Evolutionary conservation across 2,113 vertebrate genomes (phyloP).

Genomic region (Cranoglanis bouderius): DNA sequence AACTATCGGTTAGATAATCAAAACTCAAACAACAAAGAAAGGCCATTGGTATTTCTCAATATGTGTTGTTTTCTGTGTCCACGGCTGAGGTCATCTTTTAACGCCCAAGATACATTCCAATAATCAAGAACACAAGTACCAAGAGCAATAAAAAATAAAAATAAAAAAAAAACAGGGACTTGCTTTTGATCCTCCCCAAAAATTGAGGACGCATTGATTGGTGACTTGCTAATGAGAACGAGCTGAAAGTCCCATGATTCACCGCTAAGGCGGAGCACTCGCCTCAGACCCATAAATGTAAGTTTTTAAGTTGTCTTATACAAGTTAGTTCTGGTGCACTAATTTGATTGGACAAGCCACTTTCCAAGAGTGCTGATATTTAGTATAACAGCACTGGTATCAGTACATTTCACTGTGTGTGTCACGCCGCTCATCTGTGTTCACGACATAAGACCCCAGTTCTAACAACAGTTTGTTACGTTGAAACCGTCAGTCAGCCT

Average conservation of each 20-base stretch:
- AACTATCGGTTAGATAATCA: not conserved
- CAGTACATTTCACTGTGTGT: not conserved
- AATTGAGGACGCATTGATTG: not conserved
- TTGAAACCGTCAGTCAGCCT: not conserved
- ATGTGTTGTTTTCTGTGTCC: not conserved
- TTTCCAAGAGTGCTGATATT: not conserved
- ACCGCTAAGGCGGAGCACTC: not conserved
- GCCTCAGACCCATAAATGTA: not conserved
- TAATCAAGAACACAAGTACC: not conserved
- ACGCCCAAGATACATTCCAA: not conserved
- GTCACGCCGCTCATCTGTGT: too few species aligned
- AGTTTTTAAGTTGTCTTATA: not conserved
- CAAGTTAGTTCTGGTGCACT: not conserved
- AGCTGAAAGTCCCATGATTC: not conserved
- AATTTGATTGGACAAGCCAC: not conserved
- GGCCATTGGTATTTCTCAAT: conserved; percentile 4
- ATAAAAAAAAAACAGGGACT: not conserved
- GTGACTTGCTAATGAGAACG: not conserved
- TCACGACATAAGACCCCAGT: not conserved
- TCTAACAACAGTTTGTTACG: not conserved
- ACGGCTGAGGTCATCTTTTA: conserved; percentile 14
- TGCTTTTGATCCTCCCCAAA: not conserved
- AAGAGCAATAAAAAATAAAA: not conserved
- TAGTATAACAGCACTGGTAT: not conserved
- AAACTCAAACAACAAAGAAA: not conserved